phyloP scores from a whole-genome alignment of 2,113 vertebrate genomes.

The Antechinus stuartii region DNA sequence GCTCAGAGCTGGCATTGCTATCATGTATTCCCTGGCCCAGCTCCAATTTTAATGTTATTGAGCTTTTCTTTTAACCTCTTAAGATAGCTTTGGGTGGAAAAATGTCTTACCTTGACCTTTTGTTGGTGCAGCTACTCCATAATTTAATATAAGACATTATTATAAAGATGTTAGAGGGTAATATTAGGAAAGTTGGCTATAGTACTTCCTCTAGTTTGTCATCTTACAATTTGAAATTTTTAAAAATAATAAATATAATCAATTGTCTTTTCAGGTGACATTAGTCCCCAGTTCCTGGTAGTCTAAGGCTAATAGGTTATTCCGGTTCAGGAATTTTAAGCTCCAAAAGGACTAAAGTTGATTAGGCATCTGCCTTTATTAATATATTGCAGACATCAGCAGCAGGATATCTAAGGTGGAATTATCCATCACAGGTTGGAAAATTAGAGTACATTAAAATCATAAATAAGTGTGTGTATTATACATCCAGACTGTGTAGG shows the following conservation, averaged over 20 bases:
- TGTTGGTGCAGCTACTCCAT: not conserved
- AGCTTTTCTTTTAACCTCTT: not conserved
- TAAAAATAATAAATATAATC: not conserved
- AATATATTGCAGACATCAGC: not conserved
- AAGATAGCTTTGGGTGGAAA: not conserved
- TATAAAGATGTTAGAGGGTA: not conserved
- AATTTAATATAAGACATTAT: not conserved
- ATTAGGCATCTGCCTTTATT: not conserved
- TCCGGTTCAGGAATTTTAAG: not conserved
- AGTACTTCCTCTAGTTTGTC: not conserved
- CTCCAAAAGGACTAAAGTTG: not conserved
- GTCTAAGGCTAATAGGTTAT: not conserved
- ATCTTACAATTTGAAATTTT: not conserved
- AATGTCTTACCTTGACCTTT: not conserved
- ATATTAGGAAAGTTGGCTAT: not conserved
- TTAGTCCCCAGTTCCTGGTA: not conserved
- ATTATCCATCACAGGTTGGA: no score
- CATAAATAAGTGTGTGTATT: not conserved
- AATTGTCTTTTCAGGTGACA: not conserved
- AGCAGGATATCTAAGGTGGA: not conserved
- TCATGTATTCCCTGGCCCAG: not conserved
- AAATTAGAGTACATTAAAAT: not conserved
- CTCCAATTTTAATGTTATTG: not conserved
- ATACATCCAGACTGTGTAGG: not conserved
- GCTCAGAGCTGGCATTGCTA: no score